Base-by-base conservation (phyloP, 2,888 invertebrate genomes). In the Zaprionus bogoriensis region DNA sequence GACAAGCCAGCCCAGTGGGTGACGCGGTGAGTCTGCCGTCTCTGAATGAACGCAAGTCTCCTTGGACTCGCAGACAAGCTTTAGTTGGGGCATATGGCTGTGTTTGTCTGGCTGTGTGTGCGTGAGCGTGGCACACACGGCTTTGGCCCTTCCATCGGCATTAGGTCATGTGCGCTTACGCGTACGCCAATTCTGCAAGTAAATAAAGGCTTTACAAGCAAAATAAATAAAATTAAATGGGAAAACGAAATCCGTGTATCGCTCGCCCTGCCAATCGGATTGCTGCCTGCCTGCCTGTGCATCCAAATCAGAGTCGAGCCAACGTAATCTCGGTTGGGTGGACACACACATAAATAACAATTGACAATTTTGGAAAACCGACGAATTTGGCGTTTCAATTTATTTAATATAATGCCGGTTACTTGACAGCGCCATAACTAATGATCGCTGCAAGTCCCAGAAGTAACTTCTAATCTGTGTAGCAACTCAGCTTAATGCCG, bases 211-310 rank as follows among this genome's bases (percentile, higher is more conserved):
- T 54, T 58, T 50, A 28, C 14, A 44, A 38, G 44, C 22, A 74
- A 78, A 68, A 72, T 65, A 71, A 74, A 76, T 78, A 70, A 78
- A 73, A 70, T 73, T 69, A 70, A 70, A 76, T 66, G 62, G 36
- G 4, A 67, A 67, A 53, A 45, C 58, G 54, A 67, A 55, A 63
- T 61, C 41, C 58, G 42, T 39, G 57, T 63, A n/a, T 38, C 9
- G 12, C 23, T 25, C n/a, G 50, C 47, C 25, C 1, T 48, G 36
- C 36, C 59, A 64, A 50, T n/a, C 22, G 58, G 54, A 25, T 23
- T 39, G 14, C 32, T n/a, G n/a, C n/a, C n/a, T n/a, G n/a, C n/a
- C n/a, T n/a, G n/a, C n/a, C n/a, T n/a, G n/a, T n/a, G 32, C 7
- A 36, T 36, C 32, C 7, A 14, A 36, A 36, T 36, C 17, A 36